These are phyloP conservation scores for Sebastes kiyomatsui DNA, from an alignment of 2,797 vertebrate species.

Conservation along the genomic window DNA sequence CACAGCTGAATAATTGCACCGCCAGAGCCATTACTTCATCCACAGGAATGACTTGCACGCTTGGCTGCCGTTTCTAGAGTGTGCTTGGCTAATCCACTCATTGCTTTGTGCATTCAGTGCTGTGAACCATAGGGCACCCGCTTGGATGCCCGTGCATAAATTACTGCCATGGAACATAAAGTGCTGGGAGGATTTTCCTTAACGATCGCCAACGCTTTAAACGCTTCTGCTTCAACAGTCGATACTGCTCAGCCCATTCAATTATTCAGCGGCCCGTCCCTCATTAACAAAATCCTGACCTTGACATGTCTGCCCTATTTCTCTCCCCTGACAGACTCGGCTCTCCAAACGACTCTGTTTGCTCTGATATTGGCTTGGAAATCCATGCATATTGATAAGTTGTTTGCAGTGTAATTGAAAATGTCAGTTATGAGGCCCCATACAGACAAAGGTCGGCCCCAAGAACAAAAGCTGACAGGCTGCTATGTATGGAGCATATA, in stretches of 20 bases:
- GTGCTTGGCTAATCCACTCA: slow-evolving; percentile 84
- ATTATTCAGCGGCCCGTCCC: slow-evolving; percentile 84
- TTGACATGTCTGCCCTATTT: slow-evolving; percentile 88
- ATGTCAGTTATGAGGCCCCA: slow-evolving; percentile 91
- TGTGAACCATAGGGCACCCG: slow-evolving; percentile 81
- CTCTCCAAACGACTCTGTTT: slow-evolving; percentile 82
- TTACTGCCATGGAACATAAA: slow-evolving; percentile 86
- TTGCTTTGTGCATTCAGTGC: slow-evolving; percentile 81
- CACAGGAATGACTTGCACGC: slow-evolving; percentile 81
- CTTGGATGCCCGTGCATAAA: slow-evolving; percentile 84
- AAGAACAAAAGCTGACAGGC: slow-evolving; percentile 83
- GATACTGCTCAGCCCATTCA: slow-evolving; percentile 85
- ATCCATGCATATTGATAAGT: slow-evolving; percentile 97
- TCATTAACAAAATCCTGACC: slow-evolving; percentile 91
- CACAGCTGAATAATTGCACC: slow-evolving; percentile 77
- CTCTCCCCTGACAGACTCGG: slow-evolving; percentile 80
- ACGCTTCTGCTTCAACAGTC: slow-evolving; percentile 84
- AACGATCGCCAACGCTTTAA: slow-evolving; percentile 86
- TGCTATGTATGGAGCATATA: slow-evolving; percentile 58
- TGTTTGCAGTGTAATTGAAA: slow-evolving; percentile 96
- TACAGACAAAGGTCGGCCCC: slow-evolving; percentile 88
- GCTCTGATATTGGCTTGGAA: slow-evolving; percentile 83
- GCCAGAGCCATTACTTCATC: slow-evolving; percentile 76
- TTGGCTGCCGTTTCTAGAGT: slow-evolving; percentile 81
- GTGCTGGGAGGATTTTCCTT: slow-evolving; percentile 84